phyloP scores from a whole-genome alignment of 2,113 vertebrate genomes.

The Lasiurus borealis region DNA sequence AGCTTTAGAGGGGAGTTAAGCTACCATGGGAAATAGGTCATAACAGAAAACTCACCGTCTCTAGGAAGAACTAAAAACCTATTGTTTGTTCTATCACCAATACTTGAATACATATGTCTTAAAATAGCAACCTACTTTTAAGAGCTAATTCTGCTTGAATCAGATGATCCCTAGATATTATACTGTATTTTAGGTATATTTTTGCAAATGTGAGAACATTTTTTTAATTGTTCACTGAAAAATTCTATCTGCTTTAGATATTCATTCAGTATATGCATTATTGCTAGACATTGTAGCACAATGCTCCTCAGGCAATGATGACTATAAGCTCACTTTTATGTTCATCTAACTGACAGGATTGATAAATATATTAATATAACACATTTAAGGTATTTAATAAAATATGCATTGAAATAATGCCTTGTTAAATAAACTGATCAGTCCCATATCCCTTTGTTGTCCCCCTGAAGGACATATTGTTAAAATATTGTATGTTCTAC shows the following conservation, averaged over 20 bases:
- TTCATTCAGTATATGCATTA: background rate
- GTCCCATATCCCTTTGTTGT: too few species aligned
- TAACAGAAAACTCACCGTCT: background rate
- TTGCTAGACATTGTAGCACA: background rate
- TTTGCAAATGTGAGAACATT: background rate
- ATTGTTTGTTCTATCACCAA: background rate
- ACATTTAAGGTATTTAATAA: constrained; percentile 14
- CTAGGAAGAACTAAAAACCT: background rate
- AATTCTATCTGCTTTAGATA: background rate
- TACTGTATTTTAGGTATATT: background rate
- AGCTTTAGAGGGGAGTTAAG: background rate
- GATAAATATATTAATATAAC: background rate
- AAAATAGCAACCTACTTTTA: background rate
- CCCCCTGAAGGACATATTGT: background rate
- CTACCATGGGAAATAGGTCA: background rate
- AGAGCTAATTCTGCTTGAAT: background rate
- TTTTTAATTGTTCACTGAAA: constrained; percentile 16
- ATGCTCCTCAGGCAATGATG: background rate
- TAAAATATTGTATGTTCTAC: background rate
- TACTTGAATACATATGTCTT: background rate
- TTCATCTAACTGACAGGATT: background rate
- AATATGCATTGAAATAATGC: background rate
- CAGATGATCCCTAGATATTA: background rate
- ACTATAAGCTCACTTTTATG: background rate
- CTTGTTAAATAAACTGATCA: background rate